Evolutionary conservation across 1,140 invertebrate genomes (phyloP).

Genomic region (Papilio polytes): DNA sequence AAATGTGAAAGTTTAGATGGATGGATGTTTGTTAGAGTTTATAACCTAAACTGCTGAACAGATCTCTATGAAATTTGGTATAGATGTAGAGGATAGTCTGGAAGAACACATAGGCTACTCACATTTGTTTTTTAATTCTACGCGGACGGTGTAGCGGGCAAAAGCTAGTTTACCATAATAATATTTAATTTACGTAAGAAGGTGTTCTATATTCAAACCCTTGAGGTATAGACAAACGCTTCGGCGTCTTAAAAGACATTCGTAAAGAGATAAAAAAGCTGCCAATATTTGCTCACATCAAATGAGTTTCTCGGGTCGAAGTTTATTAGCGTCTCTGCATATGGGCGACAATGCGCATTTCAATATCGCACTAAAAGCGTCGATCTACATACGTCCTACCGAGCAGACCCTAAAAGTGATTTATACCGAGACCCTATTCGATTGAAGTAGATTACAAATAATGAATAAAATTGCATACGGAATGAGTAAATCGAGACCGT

Average conservation of each 20-base stretch:
- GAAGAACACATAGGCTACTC: no score
- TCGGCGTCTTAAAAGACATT: conserved; percentile 68
- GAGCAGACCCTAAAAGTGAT: conserved; percentile 78
- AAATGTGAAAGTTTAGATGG: no score
- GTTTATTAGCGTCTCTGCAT: conserved; percentile 72
- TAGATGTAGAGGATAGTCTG: no score
- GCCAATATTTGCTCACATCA: conserved; percentile 73
- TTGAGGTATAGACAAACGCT: conserved; percentile 59
- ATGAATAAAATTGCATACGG: conserved; percentile 83
- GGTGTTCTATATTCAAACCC: conserved; percentile 40
- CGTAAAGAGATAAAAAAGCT: conserved; percentile 65
- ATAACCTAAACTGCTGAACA: no score
- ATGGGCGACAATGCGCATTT: conserved; percentile 66
- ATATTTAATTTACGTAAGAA: conserved; percentile 40
- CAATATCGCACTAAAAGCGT: conserved; percentile 80
- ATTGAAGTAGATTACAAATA: conserved; percentile 83
- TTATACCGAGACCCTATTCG: conserved; percentile 78
- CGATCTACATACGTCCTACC: conserved; percentile 80
- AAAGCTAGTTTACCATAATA: background rate
- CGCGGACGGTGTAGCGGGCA: no score
- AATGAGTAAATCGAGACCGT: conserved; percentile 73
- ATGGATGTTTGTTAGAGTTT: no score
- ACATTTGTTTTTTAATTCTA: no score
- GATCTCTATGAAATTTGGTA: no score
- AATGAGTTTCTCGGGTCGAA: conserved; percentile 75